Conservation (phyloP, 2,113 vertebrate species). For the Cynoglossus semilaevis region DNA sequence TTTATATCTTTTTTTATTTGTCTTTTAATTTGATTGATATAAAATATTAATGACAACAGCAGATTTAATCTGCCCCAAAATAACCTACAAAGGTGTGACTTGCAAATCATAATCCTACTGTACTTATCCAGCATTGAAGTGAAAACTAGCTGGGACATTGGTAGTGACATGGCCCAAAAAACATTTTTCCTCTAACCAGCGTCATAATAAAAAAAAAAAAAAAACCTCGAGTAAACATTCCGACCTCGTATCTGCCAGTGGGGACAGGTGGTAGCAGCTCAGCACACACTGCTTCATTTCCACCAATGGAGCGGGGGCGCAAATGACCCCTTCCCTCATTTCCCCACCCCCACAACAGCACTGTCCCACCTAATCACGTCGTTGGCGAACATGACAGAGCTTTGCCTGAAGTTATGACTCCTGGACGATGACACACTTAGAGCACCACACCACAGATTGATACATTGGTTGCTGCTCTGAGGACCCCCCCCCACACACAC, state of each 20-base stretch:
- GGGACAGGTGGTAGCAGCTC: conserved; percentile 48
- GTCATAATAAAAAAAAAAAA: too few relatives aligned
- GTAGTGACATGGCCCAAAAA: too few relatives aligned
- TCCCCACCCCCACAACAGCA: conserved; percentile 27
- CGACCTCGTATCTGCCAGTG: conserved; percentile 51
- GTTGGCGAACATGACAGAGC: conserved; percentile 59
- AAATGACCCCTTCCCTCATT: conserved; percentile 57
- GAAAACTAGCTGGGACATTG: too few relatives aligned
- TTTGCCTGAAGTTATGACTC: conserved; percentile 64
- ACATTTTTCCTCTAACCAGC: too few relatives aligned
- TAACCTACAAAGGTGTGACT: too few relatives aligned
- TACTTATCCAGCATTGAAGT: too few relatives aligned
- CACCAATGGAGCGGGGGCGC: conserved; percentile 59
- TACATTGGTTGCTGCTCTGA: conserved; percentile 84
- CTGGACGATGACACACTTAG: conserved; percentile 68
- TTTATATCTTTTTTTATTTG: too few relatives aligned
- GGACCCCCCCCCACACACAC: conserved; percentile 11
- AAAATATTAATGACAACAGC: too few relatives aligned
- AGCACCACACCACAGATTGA: conserved; percentile 57
- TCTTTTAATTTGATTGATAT: too few relatives aligned
- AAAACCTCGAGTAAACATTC: conserved; percentile 49
- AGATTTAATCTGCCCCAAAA: too few relatives aligned
- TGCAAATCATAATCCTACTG: too few relatives aligned
- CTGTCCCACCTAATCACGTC: conserved; percentile 52
- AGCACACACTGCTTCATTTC: conserved; percentile 34